phyloP scores from a whole-genome alignment of 2,797 vertebrate genomes.

The Lacerta bilineata region DNA sequence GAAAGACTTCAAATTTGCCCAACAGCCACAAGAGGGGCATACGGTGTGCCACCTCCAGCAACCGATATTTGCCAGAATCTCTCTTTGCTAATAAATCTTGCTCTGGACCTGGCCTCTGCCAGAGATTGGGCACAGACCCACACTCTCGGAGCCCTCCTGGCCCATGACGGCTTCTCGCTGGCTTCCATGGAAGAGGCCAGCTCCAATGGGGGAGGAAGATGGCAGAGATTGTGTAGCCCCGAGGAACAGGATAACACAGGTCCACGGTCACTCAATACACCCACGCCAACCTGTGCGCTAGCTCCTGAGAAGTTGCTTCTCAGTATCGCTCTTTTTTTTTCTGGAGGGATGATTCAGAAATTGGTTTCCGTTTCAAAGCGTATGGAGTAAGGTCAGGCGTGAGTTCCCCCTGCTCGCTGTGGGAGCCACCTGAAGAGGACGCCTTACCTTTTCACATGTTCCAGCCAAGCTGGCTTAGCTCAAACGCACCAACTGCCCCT shows the following conservation, averaged over 20 bases:
- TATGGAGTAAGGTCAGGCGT: not conserved
- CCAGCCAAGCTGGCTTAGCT: conserved; percentile 29
- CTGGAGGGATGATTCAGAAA: too few species aligned
- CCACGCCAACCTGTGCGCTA: not conserved
- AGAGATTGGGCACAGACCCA: too few species aligned
- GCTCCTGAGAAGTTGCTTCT: not conserved
- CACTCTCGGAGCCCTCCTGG: not conserved
- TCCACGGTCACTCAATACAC: not conserved
- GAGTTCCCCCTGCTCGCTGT: not conserved
- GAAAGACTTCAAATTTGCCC: not conserved
- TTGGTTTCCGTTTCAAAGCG: too few species aligned
- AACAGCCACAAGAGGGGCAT: not conserved
- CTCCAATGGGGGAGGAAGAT: not conserved
- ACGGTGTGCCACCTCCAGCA: not conserved
- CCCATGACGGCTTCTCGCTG: not conserved
- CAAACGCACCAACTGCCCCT: conserved; percentile 78
- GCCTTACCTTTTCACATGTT: not conserved
- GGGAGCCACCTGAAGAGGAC: not conserved
- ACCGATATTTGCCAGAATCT: not conserved
- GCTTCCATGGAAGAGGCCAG: not conserved
- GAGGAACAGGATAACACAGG: not conserved
- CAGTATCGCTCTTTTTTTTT: not conserved
- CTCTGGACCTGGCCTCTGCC: not conserved
- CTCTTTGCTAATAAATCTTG: not conserved
- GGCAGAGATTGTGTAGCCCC: too few species aligned